Evolutionary conservation across 2,113 vertebrate species (phyloP).

Genomic region (Cololabis saira): DNA sequence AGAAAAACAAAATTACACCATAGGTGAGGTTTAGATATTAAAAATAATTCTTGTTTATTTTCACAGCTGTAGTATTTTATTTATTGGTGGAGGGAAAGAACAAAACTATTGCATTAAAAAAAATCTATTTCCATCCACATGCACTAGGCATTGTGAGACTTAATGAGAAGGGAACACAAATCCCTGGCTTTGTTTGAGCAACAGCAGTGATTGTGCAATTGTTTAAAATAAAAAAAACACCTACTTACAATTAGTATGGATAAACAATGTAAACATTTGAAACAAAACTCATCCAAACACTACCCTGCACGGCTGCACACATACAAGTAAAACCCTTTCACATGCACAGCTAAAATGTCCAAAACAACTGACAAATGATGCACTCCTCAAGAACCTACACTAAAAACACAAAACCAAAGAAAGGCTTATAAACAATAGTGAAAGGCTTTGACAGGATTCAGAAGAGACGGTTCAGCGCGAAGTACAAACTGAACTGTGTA

Average conservation of each 20-base stretch:
- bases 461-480: neutral
- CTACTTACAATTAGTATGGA: neutral
- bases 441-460: neutral
- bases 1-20: neutral
- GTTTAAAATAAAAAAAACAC: neutral
- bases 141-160: neutral
- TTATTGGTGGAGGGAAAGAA: too few relatives aligned
- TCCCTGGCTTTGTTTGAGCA: neutral
- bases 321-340: neutral
- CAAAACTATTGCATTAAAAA: too few relatives aligned
- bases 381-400: neutral
- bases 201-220: neutral
- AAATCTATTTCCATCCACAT: neutral
- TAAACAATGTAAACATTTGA: neutral
- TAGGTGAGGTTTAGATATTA: too few relatives aligned
- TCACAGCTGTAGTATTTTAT: too few relatives aligned
- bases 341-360: neutral
- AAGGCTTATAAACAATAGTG: neutral
- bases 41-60: too few relatives aligned
- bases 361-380: neutral
- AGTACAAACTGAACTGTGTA: too few relatives aligned
- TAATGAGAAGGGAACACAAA: neutral
- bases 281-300: neutral
- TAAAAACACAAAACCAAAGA: neutral
- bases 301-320: neutral